Evolutionary conservation across 2,113 vertebrate genomes (phyloP).

Genomic region (Pollachius pollachius): DNA sequence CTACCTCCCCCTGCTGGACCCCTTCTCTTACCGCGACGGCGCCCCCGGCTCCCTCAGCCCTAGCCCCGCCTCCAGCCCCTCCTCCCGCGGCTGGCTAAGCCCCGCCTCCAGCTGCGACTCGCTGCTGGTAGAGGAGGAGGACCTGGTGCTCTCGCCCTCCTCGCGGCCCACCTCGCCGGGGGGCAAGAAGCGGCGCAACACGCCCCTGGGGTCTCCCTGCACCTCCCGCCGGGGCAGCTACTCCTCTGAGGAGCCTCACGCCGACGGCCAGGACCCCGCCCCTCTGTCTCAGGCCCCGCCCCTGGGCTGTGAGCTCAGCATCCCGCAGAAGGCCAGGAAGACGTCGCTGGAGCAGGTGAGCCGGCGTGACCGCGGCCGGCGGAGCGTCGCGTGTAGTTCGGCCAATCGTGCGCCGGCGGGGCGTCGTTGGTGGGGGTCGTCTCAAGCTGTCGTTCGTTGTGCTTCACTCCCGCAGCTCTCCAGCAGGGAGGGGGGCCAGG

Average conservation of each 20-base stretch:
- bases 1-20: conserved; percentile 82
- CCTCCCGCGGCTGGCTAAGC: conserved; percentile 86
- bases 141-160: conserved; percentile 79
- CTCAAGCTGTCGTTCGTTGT: background rate
- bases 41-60: conserved; percentile 82
- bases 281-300: conserved; percentile 57
- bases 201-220: conserved; percentile 76
- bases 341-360: conserved; percentile 86
- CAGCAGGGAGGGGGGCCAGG: conserved; percentile 74
- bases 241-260: conserved; percentile 80
- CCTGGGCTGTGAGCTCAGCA: conserved; percentile 73
- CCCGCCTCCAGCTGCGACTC: conserved; percentile 87
- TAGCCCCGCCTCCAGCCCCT: conserved; percentile 86
- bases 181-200: conserved; percentile 85
- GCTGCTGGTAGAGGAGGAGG: conserved; percentile 86
- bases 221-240: conserved; percentile 83
- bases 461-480: conserved; percentile 58
- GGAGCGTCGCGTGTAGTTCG: no score
- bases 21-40: conserved; percentile 83
- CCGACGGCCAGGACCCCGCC: conserved; percentile 56
- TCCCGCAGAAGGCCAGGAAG: conserved; percentile 88
- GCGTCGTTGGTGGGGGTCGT: background rate
- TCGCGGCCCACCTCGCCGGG: conserved; percentile 85
- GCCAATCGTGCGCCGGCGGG: no score
- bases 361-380: no score